These are phyloP conservation scores for Zeugodacus cucurbitae DNA, from an alignment of 1,140 invertebrate genomes.

Conservation along the genomic window DNA sequence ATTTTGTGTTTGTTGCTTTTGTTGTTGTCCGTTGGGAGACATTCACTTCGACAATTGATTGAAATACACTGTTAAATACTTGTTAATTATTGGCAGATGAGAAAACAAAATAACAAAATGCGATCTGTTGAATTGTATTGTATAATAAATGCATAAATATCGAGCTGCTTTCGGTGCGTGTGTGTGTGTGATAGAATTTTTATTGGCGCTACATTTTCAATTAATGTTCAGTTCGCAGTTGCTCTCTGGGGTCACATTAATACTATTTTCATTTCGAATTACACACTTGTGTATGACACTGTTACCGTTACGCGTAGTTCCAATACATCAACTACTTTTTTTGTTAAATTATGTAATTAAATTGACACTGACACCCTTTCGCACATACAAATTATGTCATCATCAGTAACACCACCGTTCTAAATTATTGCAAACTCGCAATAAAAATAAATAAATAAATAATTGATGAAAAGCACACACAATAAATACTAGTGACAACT, in stretches of 20 bases:
- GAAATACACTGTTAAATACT: background rate
- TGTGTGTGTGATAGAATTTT: background rate
- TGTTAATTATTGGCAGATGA: background rate
- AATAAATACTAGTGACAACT: background rate
- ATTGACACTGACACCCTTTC: conserved; percentile 19
- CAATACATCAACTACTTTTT: background rate
- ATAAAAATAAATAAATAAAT: background rate
- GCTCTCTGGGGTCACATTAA: background rate
- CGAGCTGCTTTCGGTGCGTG: background rate
- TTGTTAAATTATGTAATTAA: conserved; percentile 21
- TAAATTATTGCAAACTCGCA: background rate
- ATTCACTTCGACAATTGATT: background rate
- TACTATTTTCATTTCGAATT: background rate
- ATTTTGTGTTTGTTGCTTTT: background rate
- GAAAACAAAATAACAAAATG: conserved; percentile 8
- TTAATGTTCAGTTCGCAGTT: background rate
- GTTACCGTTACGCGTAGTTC: background rate
- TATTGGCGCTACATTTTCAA: conserved; percentile 17
- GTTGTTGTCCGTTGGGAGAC: background rate
- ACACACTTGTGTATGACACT: background rate
- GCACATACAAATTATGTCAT: background rate
- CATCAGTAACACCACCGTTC: background rate
- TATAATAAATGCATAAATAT: background rate
- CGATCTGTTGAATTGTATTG: background rate
- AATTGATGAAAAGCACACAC: background rate